Evolutionary conservation across 2,888 invertebrate species (phyloP), one percentile per base, ranked within the genome.

Genomic region (Caenorhabditis sp.): DNA sequence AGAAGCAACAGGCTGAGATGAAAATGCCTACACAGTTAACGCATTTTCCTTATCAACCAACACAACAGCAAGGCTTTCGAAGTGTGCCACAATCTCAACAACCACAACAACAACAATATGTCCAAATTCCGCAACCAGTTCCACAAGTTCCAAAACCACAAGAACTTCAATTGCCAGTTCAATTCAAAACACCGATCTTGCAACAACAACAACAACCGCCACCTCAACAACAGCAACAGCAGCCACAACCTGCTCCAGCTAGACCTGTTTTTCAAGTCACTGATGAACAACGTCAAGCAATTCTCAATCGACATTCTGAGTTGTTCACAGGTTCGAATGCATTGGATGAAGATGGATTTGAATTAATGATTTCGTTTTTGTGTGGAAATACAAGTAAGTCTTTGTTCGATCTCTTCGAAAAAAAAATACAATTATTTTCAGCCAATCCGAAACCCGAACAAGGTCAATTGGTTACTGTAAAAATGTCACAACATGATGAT

Each of bases 401-500:
- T 43, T 43, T 14, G 7, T 12, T 43, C 10, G 17, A 43, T 17
- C 2, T 43, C 17, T 43, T 43, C 3, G n/a, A n/a, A 31, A 10
- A 31, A 31, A 31, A 7, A 31, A 7, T 31, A 7, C 10, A 5
- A 12, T 21, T 23, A 52, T 31, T 61, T 61, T 50, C 50, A 61
- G 61, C n/a, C 14, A 61, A 61, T 27, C 61, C 61, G 5, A 31
- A 50, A 17, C 61, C 61, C 10, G 61, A 61, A 4, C 17, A 49
- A 20, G 61, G 61, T 5, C 38, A 61, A 8, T 23, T 61, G 21
- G 21, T 61, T 8, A 61, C 61, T 25, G 25, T 61, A 17, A 61
- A 49, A 27, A 14, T 61, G 61, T 61, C 61, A 12, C 49, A 61
- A 50, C 27, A 21, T 61, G 49, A 49, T 14, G 61, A 61, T 17